Evolutionary conservation across 1,140 invertebrate genomes (phyloP).

Genomic region (Orussus abietinus): DNA sequence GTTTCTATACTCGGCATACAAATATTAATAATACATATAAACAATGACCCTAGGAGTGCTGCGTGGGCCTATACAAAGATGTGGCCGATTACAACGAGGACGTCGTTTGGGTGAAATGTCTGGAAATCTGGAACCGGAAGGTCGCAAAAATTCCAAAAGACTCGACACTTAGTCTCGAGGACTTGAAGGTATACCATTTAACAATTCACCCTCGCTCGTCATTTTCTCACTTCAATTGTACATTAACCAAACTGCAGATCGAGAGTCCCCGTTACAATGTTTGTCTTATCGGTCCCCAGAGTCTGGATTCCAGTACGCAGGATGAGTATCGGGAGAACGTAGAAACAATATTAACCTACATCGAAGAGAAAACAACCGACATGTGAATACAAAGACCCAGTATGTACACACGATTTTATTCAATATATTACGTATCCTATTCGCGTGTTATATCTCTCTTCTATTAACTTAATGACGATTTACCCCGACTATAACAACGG

Average conservation of each 20-base stretch:
- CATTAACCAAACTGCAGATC: too few relatives aligned
- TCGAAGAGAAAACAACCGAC: conserved; percentile 14
- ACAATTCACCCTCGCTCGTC: too few relatives aligned
- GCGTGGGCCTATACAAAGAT: conserved; percentile 40
- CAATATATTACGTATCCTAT: too few relatives aligned
- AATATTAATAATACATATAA: too few relatives aligned
- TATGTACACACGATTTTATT: too few relatives aligned
- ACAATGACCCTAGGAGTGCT: conserved; percentile 34
- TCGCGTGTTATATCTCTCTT: too few relatives aligned
- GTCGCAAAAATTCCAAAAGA: conserved; percentile 15
- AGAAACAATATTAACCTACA: conserved; percentile 21
- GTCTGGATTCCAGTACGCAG: conserved; percentile 13
- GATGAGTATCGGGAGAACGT: conserved; percentile 25
- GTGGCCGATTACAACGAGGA: conserved; percentile 40
- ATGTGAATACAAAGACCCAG: conserved; percentile 11
- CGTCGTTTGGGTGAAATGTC: conserved; percentile 45
- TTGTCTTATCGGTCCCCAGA: conserved; percentile 19
- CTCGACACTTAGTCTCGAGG: conserved; percentile 14
- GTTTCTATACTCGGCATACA: too few relatives aligned
- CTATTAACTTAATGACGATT: too few relatives aligned
- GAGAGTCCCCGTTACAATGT: too few relatives aligned
- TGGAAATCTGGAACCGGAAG: conserved; percentile 35
- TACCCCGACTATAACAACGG: too few relatives aligned
- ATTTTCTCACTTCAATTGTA: too few relatives aligned
- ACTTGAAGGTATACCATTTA: conserved; percentile 25